Evolutionary conservation across 2,113 vertebrate genomes (phyloP).

Genomic region (Laticauda laticaudata): DNA sequence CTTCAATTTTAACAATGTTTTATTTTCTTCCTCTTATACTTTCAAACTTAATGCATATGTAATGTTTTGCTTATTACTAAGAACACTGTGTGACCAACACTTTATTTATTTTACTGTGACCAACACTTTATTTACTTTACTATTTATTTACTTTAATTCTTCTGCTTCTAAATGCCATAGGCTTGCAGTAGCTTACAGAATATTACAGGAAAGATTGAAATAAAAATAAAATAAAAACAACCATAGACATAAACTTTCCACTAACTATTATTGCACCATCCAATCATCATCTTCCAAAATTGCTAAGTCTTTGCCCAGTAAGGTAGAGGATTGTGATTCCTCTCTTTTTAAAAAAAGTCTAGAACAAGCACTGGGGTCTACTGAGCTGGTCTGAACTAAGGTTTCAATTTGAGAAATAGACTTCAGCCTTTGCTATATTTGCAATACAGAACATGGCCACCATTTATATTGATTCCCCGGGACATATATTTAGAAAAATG

Average conservation of each 20-base stretch:
- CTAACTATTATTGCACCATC: not conserved
- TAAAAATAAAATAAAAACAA: not conserved
- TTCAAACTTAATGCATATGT: not conserved
- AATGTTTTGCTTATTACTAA: not conserved
- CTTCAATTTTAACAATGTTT: not conserved
- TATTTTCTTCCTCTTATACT: not conserved
- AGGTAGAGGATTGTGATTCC: not conserved
- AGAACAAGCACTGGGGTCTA: not conserved
- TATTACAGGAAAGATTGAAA: not conserved
- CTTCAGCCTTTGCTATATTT: not conserved
- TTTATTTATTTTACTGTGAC: not conserved
- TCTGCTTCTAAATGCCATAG: not conserved
- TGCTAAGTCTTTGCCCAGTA: not conserved
- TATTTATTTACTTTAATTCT: not conserved
- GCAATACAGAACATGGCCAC: not conserved
- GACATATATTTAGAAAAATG: not conserved
- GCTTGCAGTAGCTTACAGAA: not conserved
- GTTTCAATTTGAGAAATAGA: not conserved
- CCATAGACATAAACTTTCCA: not conserved
- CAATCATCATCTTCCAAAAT: not conserved
- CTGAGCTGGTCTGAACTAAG: not conserved
- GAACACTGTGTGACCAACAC: not conserved
- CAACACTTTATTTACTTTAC: not conserved
- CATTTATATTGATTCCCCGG: not conserved
- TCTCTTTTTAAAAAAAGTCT: not conserved